Evolutionary conservation across 2,113 vertebrate genomes (phyloP).

Genomic region (Fukomys damarensis): DNA sequence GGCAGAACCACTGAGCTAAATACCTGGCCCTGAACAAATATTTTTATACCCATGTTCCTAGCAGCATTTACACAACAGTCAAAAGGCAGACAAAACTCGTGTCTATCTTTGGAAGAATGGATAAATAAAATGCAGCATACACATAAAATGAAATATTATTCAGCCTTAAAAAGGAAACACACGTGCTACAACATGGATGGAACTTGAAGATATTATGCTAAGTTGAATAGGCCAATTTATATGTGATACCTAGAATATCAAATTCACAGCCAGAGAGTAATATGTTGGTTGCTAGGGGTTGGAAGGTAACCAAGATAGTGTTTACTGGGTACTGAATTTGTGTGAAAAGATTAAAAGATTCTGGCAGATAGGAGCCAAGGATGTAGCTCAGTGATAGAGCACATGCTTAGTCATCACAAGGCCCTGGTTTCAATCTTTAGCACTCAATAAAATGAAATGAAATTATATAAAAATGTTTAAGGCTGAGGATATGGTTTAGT

Average conservation of each 20-base stretch:
- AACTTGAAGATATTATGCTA: slow-evolving; percentile 10
- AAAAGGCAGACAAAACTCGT: not conserved
- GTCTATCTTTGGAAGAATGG: not conserved
- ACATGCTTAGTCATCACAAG: not conserved
- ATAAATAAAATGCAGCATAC: not conserved
- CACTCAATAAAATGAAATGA: not conserved
- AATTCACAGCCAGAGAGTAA: not conserved
- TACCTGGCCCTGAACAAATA: not conserved
- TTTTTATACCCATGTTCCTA: not conserved
- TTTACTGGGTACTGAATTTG: not conserved
- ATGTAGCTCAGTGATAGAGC: not conserved
- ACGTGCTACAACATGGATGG: not conserved
- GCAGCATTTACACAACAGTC: not conserved
- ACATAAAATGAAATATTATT: not conserved
- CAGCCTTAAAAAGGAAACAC: slow-evolving; percentile 38
- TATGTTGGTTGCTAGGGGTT: not conserved
- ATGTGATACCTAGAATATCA: not conserved
- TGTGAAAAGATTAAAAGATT: not conserved
- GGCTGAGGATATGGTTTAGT: not conserved
- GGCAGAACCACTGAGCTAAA: too few species aligned
- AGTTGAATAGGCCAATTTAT: slow-evolving; percentile 6
- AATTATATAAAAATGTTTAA: not conserved
- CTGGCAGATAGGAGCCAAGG: not conserved
- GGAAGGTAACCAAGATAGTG: not conserved
- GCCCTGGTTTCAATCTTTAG: not conserved